Conservation (phyloP, 2,113 vertebrate species). For the Odocoileus hemionus region DNA sequence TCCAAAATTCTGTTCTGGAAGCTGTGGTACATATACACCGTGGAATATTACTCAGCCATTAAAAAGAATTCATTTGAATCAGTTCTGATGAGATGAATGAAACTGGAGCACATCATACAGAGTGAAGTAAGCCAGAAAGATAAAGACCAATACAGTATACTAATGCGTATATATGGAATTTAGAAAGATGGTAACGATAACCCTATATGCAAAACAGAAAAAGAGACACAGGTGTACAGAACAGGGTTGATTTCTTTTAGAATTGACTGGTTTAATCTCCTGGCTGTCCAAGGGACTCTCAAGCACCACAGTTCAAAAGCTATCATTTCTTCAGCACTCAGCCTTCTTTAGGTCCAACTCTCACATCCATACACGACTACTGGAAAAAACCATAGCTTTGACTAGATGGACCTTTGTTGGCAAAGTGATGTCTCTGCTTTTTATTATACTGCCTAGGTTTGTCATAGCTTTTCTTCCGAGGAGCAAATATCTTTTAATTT, state of each 20-base stretch:
- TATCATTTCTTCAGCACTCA: neutral
- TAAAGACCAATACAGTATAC: too few relatives aligned
- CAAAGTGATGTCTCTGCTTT: neutral
- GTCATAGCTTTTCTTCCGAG: neutral
- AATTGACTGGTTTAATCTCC: neutral
- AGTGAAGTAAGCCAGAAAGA: too few relatives aligned
- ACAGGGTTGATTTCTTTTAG: neutral
- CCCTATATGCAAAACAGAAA: too few relatives aligned
- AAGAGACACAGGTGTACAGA: too few relatives aligned
- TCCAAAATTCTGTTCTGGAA: too few relatives aligned
- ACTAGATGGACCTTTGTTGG: neutral
- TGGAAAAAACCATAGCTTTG: neutral
- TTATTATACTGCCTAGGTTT: neutral
- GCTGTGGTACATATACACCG: too few relatives aligned
- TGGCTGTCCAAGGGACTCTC: neutral
- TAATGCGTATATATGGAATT: too few relatives aligned
- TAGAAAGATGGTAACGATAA: too few relatives aligned
- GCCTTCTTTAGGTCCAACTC: neutral
- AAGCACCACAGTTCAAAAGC: neutral
- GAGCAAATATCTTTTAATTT: neutral
- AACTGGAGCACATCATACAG: too few relatives aligned
- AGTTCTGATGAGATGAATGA: too few relatives aligned
- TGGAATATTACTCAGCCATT: too few relatives aligned
- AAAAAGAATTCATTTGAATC: too few relatives aligned
- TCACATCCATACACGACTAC: accelerated